phyloP scores from a whole-genome alignment of 2,888 invertebrate species.

The Troides oblongomaculatus region DNA sequence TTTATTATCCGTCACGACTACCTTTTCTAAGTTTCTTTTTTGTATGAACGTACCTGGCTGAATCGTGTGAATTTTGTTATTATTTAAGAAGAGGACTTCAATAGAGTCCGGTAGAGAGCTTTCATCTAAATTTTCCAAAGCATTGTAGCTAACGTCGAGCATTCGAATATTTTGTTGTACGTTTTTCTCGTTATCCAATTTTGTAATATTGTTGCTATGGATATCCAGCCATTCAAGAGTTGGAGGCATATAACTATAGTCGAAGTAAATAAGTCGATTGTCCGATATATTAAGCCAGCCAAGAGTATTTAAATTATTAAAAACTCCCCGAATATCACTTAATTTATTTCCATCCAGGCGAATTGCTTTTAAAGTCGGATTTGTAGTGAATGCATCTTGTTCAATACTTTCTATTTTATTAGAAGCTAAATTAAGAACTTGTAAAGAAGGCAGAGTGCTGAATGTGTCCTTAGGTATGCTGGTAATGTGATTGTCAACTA shows the following conservation, averaged over 20 bases:
- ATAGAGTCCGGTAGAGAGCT: slow-evolving; percentile 87
- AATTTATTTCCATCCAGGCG: slow-evolving; percentile 88
- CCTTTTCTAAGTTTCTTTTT: slow-evolving; percentile 86
- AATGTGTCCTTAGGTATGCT: slow-evolving; percentile 88
- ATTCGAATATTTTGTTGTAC: slow-evolving; percentile 84
- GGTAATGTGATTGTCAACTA: slow-evolving; percentile 88
- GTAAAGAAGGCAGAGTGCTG: slow-evolving; percentile 84
- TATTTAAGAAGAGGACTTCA: slow-evolving; percentile 86
- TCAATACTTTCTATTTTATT: slow-evolving; percentile 88
- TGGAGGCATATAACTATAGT: slow-evolving; percentile 87
- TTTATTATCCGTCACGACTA: slow-evolving; percentile 87
- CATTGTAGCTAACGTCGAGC: slow-evolving; percentile 88
- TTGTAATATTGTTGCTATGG: slow-evolving; percentile 87
- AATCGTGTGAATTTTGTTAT: slow-evolving; percentile 86
- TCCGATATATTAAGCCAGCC: slow-evolving; percentile 91
- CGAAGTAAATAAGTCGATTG: slow-evolving; percentile 88
- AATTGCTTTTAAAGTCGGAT: slow-evolving; percentile 86
- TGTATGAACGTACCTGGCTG: slow-evolving; percentile 86
- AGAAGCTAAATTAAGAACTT: slow-evolving; percentile 89
- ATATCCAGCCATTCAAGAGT: slow-evolving; percentile 90
- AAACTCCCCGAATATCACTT: slow-evolving; percentile 87
- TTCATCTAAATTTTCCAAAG: slow-evolving; percentile 84
- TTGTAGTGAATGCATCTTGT: slow-evolving; percentile 87
- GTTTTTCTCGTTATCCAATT: slow-evolving; percentile 86
- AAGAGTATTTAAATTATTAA: slow-evolving; percentile 85